Percentiles rank a stretch among this genome's conserved stretches.
These are phyloP conservation scores for Saguinus midas DNA, from an alignment of 2,113 vertebrate species.

Conservation along the genomic window DNA sequence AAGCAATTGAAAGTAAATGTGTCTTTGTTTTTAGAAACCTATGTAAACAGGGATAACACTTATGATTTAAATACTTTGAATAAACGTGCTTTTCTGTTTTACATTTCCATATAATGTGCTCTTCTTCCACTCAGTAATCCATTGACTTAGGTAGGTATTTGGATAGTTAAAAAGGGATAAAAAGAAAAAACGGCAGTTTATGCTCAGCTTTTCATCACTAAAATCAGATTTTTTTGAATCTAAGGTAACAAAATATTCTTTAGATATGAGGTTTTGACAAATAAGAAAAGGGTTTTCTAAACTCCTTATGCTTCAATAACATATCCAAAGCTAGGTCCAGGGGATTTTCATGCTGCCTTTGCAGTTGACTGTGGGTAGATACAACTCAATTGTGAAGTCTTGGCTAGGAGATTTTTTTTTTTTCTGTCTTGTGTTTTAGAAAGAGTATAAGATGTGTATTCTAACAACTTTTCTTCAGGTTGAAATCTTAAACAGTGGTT, in stretches of 20 bases:
- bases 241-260: slow-evolving; percentile 39
- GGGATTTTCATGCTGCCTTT: not conserved
- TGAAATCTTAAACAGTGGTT: not conserved
- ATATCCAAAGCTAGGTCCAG: not conserved
- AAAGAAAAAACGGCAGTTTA: not conserved
- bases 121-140: not conserved
- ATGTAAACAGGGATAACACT: slow-evolving; percentile 31
- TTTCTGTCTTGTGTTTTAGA: not conserved
- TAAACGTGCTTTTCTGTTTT: slow-evolving; percentile 34
- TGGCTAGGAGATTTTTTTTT: not conserved
- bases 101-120: slow-evolving; percentile 35
- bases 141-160: slow-evolving; percentile 14
- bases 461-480: not conserved
- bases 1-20: slow-evolving; percentile 40
- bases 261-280: slow-evolving; percentile 16
- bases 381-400: not conserved
- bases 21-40: slow-evolving; percentile 50
- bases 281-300: slow-evolving; percentile 33
- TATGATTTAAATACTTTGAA: not conserved
- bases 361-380: not conserved
- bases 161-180: not conserved
- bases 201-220: slow-evolving; percentile 9
- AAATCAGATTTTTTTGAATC: not conserved
- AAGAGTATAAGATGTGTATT: not conserved
- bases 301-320: not conserved